These are phyloP conservation scores for Procambarus virginalis DNA, from an alignment of 1,140 invertebrate species.

Conservation along the genomic window DNA sequence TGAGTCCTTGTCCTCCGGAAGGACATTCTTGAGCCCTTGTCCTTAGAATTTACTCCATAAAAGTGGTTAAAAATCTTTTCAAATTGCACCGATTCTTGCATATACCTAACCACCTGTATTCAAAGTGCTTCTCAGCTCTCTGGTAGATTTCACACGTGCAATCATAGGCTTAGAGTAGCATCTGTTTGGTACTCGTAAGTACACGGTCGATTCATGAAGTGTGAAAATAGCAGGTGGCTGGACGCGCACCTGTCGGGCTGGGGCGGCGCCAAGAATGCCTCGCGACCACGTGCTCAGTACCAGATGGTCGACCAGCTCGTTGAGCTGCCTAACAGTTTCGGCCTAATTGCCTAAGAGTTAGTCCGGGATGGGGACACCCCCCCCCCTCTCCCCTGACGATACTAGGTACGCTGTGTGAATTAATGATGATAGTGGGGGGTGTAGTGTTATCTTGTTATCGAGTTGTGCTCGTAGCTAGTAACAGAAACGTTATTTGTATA, in stretches of 20 bases:
- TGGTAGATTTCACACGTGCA: no score
- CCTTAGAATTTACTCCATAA: no score
- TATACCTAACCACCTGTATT: no score
- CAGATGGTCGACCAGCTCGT: background rate
- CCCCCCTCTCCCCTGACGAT: background rate
- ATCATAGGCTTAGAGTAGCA: no score
- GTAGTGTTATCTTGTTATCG: background rate
- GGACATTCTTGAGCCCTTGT: no score
- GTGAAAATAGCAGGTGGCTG: constrained; percentile 11
- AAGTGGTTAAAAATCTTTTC: no score
- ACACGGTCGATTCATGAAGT: background rate
- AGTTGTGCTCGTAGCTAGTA: background rate
- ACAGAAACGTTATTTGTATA: no score
- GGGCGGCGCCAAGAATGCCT: background rate
- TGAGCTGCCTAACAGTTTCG: background rate
- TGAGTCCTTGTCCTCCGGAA: no score
- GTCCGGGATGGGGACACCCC: background rate
- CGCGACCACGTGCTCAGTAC: background rate
- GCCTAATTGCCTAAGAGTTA: background rate
- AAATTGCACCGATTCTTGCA: no score
- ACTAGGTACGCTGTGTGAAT: background rate
- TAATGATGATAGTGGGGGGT: background rate
- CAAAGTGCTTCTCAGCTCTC: no score
- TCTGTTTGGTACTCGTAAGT: no score
- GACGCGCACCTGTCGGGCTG: background rate